Base-by-base conservation (phyloP, 2,113 vertebrate genomes). In the Pygoscelis adeliae region DNA sequence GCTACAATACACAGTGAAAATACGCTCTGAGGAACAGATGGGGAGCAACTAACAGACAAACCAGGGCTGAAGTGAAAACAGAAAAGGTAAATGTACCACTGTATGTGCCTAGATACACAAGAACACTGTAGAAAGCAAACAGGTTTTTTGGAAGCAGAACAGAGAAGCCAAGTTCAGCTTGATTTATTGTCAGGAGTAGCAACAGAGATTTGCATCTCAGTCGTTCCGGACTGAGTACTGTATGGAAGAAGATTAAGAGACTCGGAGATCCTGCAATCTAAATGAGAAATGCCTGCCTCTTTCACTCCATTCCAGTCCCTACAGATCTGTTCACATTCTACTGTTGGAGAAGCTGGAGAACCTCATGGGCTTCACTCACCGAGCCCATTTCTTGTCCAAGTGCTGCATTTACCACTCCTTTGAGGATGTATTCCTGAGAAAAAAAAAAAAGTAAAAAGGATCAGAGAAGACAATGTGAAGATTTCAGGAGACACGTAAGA, bases 321-420 rank as follows among this genome's bases (percentile, higher is more conserved):
- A 84, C 66, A 84, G 47, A 66, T 87, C 76, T 79, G 55, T 62
- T 95, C 17, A 55, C 4, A 72, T 50, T 49, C 29, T 22, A 8
- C 32, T 58, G 14, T 61, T 73, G 22, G 61, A 95, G 79, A 92
- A 56, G 42, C 36, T 38, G 46, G 32, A 82, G 46, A 69, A 95
- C 18, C 10, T 82, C 29, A 66, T 6, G 11, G 47, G 38, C 58
- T 93, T 89, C 93, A 99, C 99, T 99, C 94, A 99, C 99, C 11
- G 99, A 99, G 93, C 99, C 99, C 77, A 99, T 98, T 97, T 99
- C 99, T 97, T 99, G 99, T 90, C 99, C 99, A 42, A 99, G 94
- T 15, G 99, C 99, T 46, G 99, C 99, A 93, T 99, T 99, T 71
- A 99, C 99, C 70, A 99, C 99, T 72, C 99, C 99, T 96, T 99